Evolutionary conservation across 1,140 invertebrate genomes (phyloP).

Genomic region (Drepana arcuata): DNA sequence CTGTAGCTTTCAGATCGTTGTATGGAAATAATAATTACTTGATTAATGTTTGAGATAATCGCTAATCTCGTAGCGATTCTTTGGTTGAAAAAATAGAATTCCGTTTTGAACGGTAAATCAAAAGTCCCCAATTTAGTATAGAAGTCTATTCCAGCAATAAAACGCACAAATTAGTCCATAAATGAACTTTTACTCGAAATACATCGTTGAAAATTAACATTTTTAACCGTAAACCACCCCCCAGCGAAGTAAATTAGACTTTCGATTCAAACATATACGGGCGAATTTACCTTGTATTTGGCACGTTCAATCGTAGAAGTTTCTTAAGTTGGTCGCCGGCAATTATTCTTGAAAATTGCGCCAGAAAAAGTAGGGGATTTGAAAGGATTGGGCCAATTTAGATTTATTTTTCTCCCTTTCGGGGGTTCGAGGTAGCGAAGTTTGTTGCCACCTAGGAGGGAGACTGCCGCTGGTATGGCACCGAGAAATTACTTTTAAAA

Average conservation of each 20-base stretch:
- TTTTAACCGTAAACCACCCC: constrained; percentile 14
- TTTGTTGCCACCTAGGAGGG: constrained; percentile 38
- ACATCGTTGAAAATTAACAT: constrained; percentile 24
- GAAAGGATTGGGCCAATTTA: constrained; percentile 63
- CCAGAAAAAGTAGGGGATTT: constrained; percentile 59
- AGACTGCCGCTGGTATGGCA: constrained; percentile 9
- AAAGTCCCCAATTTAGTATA: background rate
- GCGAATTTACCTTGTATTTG: constrained; percentile 7
- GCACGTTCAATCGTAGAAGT: constrained; percentile 15
- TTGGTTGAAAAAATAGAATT: no score
- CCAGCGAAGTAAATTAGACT: background rate
- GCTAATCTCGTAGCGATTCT: no score
- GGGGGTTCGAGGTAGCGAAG: constrained; percentile 26
- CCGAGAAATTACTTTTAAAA: no score
- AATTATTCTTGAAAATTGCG: constrained; percentile 57
- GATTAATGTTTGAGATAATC: no score
- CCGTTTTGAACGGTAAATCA: no score
- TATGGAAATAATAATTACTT: background rate
- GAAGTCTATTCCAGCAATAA: background rate
- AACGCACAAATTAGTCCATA: constrained; percentile 21
- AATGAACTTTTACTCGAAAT: constrained; percentile 25
- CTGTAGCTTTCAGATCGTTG: background rate
- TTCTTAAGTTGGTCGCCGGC: constrained; percentile 37
- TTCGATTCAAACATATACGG: background rate
- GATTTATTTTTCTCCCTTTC: constrained; percentile 63